Conservation (phyloP, 2,113 vertebrate species). For the Poecilia latipinna region DNA sequence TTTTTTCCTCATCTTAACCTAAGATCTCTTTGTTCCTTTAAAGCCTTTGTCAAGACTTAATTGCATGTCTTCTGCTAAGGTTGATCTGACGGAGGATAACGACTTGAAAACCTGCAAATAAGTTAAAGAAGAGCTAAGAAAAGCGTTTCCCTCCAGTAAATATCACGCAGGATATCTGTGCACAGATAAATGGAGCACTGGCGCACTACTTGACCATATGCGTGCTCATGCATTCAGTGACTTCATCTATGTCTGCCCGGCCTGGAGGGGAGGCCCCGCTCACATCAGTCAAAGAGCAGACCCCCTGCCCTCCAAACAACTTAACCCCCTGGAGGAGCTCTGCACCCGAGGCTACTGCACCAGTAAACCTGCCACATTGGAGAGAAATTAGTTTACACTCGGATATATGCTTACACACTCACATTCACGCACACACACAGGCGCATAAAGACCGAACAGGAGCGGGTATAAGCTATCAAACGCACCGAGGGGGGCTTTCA, state of each 20-base stretch:
- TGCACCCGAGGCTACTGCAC: constrained; percentile 37
- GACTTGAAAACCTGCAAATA: neutral
- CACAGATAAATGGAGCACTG: constrained; percentile 27
- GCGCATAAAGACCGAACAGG: constrained; percentile 16
- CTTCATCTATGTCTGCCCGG: constrained; percentile 48
- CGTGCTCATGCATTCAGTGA: constrained; percentile 25
- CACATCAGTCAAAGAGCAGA: constrained; percentile 47
- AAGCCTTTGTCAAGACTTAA: neutral
- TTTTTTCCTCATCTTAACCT: too few relatives aligned
- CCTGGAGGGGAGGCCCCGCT: constrained; percentile 37
- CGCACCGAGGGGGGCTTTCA: constrained; percentile 52
- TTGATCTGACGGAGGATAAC: neutral
- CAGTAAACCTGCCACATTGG: constrained; percentile 46
- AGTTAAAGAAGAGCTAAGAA: neutral
- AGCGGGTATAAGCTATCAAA: constrained; percentile 54
- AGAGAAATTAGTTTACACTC: constrained; percentile 42
- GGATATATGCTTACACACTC: constrained; percentile 1
- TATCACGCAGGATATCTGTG: neutral
- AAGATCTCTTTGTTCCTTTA: neutral
- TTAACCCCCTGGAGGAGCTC: constrained; percentile 58
- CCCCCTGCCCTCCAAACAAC: constrained; percentile 60
- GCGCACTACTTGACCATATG: constrained; percentile 16
- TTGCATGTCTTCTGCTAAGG: neutral
- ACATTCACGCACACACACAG: neutral
- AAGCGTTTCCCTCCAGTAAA: constrained; percentile 3